Percentiles rank a stretch among this genome's conserved stretches.
Conservation (phyloP, 2,113 vertebrate genomes). For the Perca schrenkii region DNA sequence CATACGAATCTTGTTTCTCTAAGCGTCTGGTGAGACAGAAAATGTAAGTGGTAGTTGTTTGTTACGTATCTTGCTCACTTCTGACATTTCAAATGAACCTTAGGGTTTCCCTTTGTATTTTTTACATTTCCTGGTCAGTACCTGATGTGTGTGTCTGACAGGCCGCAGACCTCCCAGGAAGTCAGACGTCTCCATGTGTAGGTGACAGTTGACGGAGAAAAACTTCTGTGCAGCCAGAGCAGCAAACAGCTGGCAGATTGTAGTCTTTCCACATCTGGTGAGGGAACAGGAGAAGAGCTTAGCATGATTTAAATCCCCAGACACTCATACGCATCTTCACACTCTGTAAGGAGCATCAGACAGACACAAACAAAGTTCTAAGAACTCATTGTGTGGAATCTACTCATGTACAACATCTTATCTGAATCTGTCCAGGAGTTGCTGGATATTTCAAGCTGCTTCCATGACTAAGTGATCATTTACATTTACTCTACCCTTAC, state of each 20-base stretch:
- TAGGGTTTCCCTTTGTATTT: background rate
- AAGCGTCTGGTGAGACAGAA: no score
- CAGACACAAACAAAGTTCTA: background rate
- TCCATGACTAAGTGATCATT: background rate
- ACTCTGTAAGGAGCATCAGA: no score
- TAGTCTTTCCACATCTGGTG: conserved; percentile 96
- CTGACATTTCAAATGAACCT: background rate
- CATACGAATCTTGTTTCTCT: no score
- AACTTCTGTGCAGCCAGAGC: conserved; percentile 88
- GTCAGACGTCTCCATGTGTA: conserved; percentile 98
- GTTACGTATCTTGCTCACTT: background rate
- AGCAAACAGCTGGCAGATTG: conserved; percentile 96
- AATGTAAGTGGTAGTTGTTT: no score
- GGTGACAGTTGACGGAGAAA: conserved; percentile 93
- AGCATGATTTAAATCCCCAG: background rate
- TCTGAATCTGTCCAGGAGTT: background rate
- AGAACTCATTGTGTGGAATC: background rate
- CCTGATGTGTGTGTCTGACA: conserved; percentile 85
- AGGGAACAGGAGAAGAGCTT: background rate
- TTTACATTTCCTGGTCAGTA: background rate
- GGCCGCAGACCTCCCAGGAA: conserved; percentile 95
- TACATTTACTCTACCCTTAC: background rate
- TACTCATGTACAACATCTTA: background rate
- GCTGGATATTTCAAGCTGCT: background rate
- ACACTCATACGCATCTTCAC: background rate